Conservation (phyloP, 2,113 vertebrate species). For the Ceuthmochares aereus region DNA sequence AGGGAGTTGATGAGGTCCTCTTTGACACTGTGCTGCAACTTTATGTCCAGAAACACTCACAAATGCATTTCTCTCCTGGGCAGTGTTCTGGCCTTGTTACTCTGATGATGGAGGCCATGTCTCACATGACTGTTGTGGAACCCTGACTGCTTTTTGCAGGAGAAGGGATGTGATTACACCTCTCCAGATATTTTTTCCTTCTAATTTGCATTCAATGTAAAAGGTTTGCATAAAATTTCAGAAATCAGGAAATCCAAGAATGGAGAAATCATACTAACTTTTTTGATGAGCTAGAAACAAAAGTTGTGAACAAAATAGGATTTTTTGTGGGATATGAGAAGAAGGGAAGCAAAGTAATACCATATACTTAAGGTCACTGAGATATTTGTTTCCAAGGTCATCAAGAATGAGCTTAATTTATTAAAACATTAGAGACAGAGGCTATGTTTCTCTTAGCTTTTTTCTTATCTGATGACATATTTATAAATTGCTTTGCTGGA, state of each 20-base stretch:
- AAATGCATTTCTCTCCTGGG: rapidly evolving
- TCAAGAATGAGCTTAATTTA: neutral
- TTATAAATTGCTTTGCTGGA: neutral
- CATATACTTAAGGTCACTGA: neutral
- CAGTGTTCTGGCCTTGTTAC: neutral
- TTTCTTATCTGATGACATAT: neutral
- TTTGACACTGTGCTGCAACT: neutral
- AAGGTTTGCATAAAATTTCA: neutral
- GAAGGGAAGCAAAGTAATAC: neutral
- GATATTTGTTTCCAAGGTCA: neutral
- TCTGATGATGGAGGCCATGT: rapidly evolving
- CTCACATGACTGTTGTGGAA: neutral
- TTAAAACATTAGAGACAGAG: neutral
- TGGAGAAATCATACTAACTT: neutral
- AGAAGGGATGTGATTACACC: neutral
- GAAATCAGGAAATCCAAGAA: neutral
- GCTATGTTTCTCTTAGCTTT: neutral
- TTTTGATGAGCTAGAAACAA: rapidly evolving
- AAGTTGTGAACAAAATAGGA: neutral
- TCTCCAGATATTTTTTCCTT: neutral
- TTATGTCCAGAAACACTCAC: neutral
- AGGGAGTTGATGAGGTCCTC: neutral
- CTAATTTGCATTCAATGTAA: neutral
- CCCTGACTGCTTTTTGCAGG: neutral
- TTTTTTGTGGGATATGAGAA: neutral